Percentiles rank a stretch among this genome's conserved stretches.
These are phyloP conservation scores for Myotis vivesi DNA, from an alignment of 2,797 vertebrate species.

Conservation along the genomic window DNA sequence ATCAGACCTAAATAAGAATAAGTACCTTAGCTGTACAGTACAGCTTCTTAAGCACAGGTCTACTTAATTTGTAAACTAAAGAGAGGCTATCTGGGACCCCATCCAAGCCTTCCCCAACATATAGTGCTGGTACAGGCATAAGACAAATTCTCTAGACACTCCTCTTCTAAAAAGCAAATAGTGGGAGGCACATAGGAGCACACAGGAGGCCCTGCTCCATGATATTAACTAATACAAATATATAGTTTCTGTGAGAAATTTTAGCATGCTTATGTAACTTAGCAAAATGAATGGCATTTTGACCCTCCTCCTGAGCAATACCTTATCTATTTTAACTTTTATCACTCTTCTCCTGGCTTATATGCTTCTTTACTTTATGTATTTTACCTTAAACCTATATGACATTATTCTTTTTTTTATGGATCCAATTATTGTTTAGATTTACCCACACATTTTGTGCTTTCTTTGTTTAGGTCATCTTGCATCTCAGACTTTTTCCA, in stretches of 20 bases:
- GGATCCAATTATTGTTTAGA: background rate
- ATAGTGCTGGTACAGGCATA: background rate
- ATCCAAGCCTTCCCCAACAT: background rate
- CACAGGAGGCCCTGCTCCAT: background rate
- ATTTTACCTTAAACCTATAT: conserved; percentile 29
- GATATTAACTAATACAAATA: background rate
- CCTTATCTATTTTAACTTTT: background rate
- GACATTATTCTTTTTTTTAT: background rate
- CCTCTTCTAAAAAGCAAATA: background rate
- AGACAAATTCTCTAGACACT: background rate
- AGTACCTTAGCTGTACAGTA: background rate
- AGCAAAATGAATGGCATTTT: conserved; percentile 17
- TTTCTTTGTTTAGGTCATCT: conserved; percentile 14
- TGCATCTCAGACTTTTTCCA: background rate
- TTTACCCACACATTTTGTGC: background rate
- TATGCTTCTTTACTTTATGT: background rate
- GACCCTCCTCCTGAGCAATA: background rate
- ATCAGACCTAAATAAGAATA: background rate
- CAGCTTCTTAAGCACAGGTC: background rate
- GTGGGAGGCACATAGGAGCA: background rate
- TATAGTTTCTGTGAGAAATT: conserved; percentile 10
- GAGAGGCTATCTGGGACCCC: background rate
- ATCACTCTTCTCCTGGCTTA: background rate
- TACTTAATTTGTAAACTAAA: background rate
- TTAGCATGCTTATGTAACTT: background rate